phyloP scores from a whole-genome alignment of 2,888 invertebrate species.

The Cheilosia urbana region DNA sequence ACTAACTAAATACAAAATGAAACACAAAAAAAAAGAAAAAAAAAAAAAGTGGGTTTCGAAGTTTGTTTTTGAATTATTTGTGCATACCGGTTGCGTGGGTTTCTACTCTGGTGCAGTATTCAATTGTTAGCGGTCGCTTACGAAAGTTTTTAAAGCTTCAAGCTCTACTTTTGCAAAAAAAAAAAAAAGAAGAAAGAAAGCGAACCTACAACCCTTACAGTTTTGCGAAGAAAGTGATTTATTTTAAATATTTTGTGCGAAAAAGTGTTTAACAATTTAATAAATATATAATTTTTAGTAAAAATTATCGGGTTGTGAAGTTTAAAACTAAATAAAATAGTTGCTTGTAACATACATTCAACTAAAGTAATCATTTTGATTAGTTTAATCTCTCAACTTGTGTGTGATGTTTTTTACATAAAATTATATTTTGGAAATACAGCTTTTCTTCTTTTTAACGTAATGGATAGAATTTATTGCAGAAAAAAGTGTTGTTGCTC shows the following conservation, averaged over 20 bases:
- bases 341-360: slow-evolving; percentile 51
- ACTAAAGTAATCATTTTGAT: slow-evolving; percentile 58
- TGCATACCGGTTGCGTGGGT: slow-evolving; percentile 67
- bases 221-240: background rate
- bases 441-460: background rate
- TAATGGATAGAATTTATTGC: too few species aligned
- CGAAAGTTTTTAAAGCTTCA: slow-evolving; percentile 56
- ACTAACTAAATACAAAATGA: slow-evolving; percentile 20
- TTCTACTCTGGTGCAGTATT: slow-evolving; percentile 55
- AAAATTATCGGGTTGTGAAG: slow-evolving; percentile 56
- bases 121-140: slow-evolving; percentile 45
- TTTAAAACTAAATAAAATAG: slow-evolving; percentile 64
- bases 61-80: slow-evolving; percentile 37
- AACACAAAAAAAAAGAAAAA: slow-evolving; percentile 9
- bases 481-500: too few species aligned
- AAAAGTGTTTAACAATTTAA: slow-evolving; percentile 2
- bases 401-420: background rate
- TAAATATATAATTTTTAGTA: background rate
- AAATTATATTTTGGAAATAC: background rate
- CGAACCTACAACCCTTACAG: too few species aligned
- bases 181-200: too few species aligned
- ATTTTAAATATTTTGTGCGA: background rate
- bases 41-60: slow-evolving; percentile 34
- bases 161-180: background rate
- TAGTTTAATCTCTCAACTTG: slow-evolving; percentile 63